A percentile compares a stretch with the other conserved stretches of the same genome.
Conservation (phyloP, 2,797 vertebrate genomes). For the Megaceryle alcyon region DNA sequence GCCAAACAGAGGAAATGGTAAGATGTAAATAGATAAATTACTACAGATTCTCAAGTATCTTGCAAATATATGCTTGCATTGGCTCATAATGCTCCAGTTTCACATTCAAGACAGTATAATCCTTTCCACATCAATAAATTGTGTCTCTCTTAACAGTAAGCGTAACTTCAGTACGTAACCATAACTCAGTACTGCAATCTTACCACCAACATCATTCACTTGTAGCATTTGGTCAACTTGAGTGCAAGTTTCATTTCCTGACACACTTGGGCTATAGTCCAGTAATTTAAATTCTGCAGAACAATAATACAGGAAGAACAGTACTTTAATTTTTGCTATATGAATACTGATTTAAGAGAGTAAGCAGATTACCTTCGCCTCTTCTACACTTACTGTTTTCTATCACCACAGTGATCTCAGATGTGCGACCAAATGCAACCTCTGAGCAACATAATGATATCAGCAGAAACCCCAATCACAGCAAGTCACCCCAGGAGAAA, state of each 20-base stretch:
- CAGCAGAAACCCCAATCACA: not conserved
- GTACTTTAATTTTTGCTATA: not conserved
- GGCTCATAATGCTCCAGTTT: not conserved
- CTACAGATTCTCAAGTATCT: not conserved
- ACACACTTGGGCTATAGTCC: not conserved
- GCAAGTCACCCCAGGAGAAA: not conserved
- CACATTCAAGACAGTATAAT: not conserved
- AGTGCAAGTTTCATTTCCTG: not conserved
- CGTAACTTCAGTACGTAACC: not conserved
- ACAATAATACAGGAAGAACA: not conserved
- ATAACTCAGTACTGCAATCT: too few species aligned
- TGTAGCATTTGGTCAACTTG: not conserved
- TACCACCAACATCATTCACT: not conserved
- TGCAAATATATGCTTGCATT: not conserved
- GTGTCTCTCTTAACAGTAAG: not conserved
- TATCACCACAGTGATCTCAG: not conserved
- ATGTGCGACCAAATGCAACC: not conserved
- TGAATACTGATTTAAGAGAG: not conserved
- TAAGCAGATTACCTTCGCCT: not conserved
- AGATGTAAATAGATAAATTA: not conserved
- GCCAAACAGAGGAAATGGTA: not conserved
- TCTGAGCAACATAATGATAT: not conserved
- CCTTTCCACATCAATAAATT: not conserved
- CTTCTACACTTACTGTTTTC: not conserved
- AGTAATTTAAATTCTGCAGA: not conserved